These are phyloP conservation scores for Narcine bancroftii DNA, from an alignment of 2,113 vertebrate species.

Conservation along the genomic window DNA sequence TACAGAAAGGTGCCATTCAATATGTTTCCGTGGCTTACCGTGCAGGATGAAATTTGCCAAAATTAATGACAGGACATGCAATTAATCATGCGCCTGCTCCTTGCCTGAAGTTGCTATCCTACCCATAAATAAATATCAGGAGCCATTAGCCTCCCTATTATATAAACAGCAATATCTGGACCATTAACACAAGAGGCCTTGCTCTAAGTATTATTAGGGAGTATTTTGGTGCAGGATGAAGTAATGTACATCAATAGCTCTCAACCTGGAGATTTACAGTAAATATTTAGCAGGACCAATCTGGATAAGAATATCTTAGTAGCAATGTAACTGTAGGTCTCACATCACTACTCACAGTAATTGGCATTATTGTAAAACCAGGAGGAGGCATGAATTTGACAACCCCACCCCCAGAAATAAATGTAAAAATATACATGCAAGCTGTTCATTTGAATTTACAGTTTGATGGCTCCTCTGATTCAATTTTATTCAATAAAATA, in stretches of 20 bases:
- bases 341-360: not conserved
- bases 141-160: not conserved
- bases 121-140: not conserved
- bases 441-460: not conserved
- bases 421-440: not conserved
- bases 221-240: not conserved
- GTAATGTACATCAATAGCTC: not conserved
- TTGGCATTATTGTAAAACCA: constrained; percentile 29
- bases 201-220: not conserved
- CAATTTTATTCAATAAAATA: not conserved
- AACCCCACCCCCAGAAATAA: not conserved
- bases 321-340: not conserved
- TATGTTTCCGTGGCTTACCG: not conserved
- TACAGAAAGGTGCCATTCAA: not conserved
- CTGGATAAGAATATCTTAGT: not conserved
- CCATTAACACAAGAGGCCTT: not conserved
- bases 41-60: not conserved
- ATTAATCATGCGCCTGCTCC: not conserved
- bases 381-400: constrained; percentile 1
- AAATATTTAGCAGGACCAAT: constrained; percentile 17
- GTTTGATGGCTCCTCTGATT: constrained; percentile 16
- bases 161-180: not conserved
- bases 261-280: not conserved
- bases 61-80: not conserved
- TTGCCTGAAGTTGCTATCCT: not conserved